phyloP scores from a whole-genome alignment of 2,113 vertebrate species.

The Pygathrix nemaeus region DNA sequence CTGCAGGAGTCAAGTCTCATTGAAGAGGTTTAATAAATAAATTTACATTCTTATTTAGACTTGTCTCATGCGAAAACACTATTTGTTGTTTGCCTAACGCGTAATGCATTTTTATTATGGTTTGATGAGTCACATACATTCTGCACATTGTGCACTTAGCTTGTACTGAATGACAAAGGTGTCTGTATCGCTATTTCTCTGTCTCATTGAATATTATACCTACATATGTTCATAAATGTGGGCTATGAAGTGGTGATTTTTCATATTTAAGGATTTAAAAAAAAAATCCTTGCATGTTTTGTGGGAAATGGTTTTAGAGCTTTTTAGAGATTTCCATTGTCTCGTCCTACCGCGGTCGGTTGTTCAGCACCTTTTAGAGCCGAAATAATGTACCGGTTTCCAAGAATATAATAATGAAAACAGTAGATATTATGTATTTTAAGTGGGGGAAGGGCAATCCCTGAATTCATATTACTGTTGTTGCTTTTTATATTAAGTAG shows the following conservation, averaged over 20 bases:
- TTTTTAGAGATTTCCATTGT: neutral
- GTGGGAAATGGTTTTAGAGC: neutral
- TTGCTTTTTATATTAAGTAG: neutral
- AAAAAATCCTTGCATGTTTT: neutral
- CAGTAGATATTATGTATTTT: neutral
- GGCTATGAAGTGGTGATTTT: neutral
- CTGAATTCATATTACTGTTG: neutral
- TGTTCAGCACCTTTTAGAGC: neutral
- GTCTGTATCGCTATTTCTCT: neutral
- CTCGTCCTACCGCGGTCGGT: neutral
- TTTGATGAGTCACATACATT: neutral
- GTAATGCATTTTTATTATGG: slow-evolving; percentile 13
- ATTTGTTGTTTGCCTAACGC: slow-evolving; percentile 45
- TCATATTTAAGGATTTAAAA: neutral
- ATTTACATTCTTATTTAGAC: neutral
- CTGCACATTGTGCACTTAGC: too few species aligned
- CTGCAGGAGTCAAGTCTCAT: neutral
- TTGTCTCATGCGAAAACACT: neutral
- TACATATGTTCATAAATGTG: neutral
- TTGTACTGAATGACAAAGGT: neutral
- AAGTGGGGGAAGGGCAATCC: neutral
- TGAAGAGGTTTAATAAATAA: neutral
- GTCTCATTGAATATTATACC: neutral
- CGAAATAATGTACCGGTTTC: neutral
- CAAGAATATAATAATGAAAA: neutral